Evolutionary conservation across 1,140 invertebrate genomes (phyloP).

Genomic region (Leptinotarsa lineolata): DNA sequence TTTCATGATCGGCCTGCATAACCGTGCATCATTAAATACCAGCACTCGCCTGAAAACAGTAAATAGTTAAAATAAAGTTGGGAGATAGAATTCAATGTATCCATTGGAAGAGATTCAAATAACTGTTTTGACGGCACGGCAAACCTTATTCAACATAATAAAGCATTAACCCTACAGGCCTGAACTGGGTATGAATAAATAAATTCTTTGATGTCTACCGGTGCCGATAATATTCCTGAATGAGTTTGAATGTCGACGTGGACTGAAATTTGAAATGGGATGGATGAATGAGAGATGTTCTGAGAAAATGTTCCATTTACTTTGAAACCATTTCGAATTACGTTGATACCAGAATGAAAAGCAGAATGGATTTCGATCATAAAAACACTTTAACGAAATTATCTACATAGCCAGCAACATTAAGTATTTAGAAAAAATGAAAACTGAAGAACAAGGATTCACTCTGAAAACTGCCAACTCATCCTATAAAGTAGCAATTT

Average conservation of each 20-base stretch:
- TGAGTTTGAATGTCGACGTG: constrained; percentile 8
- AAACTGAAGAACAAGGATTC: too few relatives aligned
- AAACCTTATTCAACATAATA: constrained; percentile 7
- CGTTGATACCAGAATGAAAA: too few relatives aligned
- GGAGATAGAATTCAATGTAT: background rate
- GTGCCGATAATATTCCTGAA: constrained; percentile 6
- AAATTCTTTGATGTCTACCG: background rate
- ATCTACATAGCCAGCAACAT: too few relatives aligned
- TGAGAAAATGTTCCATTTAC: background rate
- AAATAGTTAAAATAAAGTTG: background rate
- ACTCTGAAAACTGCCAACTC: too few relatives aligned
- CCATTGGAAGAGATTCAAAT: background rate
- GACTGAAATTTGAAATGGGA: background rate
- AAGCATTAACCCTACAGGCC: background rate
- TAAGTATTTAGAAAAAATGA: too few relatives aligned
- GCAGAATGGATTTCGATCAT: too few relatives aligned
- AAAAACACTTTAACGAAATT: too few relatives aligned
- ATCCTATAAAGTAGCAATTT: too few relatives aligned
- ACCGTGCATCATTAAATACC: too few relatives aligned
- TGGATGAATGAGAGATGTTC: background rate
- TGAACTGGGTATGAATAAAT: background rate
- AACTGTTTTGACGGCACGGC: background rate
- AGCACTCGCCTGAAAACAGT: background rate
- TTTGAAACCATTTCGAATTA: background rate
- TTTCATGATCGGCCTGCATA: too few relatives aligned